Evolutionary conservation across 2,888 invertebrate genomes (phyloP).

Genomic region (Polyommatus icarus): DNA sequence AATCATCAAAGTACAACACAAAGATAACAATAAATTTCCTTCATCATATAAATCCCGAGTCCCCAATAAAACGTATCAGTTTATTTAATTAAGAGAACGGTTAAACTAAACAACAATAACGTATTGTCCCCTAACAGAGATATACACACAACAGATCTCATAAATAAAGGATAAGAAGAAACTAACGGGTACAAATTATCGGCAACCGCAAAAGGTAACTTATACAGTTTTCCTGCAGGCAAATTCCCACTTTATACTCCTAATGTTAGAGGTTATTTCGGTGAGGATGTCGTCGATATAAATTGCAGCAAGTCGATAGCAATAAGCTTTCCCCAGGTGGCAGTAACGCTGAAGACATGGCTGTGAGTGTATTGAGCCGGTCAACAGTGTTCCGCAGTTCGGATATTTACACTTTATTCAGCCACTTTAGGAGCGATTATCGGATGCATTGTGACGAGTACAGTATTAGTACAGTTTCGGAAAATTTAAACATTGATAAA

Average conservation of each 20-base stretch:
- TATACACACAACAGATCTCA: slow-evolving; percentile 32
- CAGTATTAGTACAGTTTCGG: background rate
- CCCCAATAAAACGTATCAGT: slow-evolving; percentile 18
- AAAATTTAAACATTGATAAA: no score
- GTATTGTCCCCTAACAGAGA: slow-evolving; percentile 25
- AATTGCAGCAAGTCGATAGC: slow-evolving; percentile 34
- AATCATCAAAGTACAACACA: background rate
- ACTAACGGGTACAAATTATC: slow-evolving; percentile 25
- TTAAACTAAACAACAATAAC: slow-evolving; percentile 29
- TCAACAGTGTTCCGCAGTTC: slow-evolving; percentile 19
- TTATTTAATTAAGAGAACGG: slow-evolving; percentile 32
- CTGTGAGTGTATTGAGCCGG: slow-evolving; percentile 26
- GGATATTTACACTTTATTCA: slow-evolving; percentile 13
- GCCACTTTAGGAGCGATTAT: background rate
- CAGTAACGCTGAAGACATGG: slow-evolving; percentile 31
- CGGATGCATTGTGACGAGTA: background rate
- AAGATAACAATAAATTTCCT: background rate
- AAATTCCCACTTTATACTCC: background rate
- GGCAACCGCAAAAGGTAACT: background rate
- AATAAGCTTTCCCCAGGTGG: slow-evolving; percentile 34
- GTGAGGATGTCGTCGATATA: slow-evolving; percentile 9
- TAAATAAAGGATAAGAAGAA: slow-evolving; percentile 33
- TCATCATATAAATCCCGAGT: background rate
- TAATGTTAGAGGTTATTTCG: background rate
- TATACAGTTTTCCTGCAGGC: background rate